Percentiles rank a stretch among this genome's conserved stretches.
phyloP scores from a whole-genome alignment of 1,140 invertebrate genomes.

The Papilio xuthus region DNA sequence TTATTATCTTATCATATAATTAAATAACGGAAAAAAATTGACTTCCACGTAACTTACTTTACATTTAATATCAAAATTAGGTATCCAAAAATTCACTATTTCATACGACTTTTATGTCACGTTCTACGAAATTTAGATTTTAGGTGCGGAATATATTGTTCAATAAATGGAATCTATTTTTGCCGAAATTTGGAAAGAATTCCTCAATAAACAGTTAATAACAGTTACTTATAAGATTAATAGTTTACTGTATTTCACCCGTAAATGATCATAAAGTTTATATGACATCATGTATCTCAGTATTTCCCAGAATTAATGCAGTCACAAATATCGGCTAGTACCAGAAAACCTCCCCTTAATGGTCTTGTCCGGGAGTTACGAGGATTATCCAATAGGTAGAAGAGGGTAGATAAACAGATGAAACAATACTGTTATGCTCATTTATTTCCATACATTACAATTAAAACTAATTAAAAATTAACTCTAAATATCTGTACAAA shows the following conservation, averaged over 20 bases:
- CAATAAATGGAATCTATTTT: slow-evolving; percentile 15
- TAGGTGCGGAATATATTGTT: not conserved
- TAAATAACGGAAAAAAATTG: not conserved
- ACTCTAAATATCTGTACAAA: not conserved
- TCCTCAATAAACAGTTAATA: not conserved
- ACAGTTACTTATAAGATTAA: not conserved
- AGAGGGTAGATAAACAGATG: slow-evolving; percentile 4
- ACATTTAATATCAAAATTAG: not conserved
- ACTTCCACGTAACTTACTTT: not conserved
- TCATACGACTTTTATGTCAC: not conserved
- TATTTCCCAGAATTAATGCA: not conserved
- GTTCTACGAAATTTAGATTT: slow-evolving; percentile 25
- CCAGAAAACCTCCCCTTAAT: not conserved
- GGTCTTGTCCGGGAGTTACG: not conserved
- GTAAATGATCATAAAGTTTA: too few relatives aligned
- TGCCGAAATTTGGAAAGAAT: not conserved
- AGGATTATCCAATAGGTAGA: not conserved
- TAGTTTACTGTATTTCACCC: not conserved
- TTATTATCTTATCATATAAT: too few relatives aligned
- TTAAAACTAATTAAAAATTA: slow-evolving; percentile 2
- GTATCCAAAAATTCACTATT: not conserved
- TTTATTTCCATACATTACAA: slow-evolving; percentile 11
- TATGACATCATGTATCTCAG: not conserved
- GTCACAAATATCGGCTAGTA: not conserved
- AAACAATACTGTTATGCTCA: not conserved